Conservation (phyloP, 2,797 vertebrate genomes). For the Propithecus deckenii region DNA sequence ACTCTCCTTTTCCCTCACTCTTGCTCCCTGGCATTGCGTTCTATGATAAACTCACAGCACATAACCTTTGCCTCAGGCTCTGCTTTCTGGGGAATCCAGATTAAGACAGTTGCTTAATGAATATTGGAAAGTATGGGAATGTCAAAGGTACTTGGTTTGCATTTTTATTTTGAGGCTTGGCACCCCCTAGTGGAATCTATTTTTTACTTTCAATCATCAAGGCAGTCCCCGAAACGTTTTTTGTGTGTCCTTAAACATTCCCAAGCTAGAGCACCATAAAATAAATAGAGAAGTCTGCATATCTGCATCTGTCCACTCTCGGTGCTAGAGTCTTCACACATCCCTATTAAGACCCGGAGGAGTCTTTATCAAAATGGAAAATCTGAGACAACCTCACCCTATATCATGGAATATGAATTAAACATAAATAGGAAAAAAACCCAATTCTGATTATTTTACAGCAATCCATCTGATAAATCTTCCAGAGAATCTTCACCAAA, state of each 20-base stretch:
- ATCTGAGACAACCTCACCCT: not conserved
- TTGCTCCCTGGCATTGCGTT: not conserved
- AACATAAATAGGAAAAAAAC: not conserved
- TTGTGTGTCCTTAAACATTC: not conserved
- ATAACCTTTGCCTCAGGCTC: not conserved
- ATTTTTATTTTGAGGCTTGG: constrained; percentile 54
- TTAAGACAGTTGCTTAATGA: not conserved
- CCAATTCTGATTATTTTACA: not conserved
- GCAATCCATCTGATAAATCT: not conserved
- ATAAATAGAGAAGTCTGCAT: not conserved
- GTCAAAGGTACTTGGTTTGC: not conserved
- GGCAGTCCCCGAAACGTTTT: not conserved
- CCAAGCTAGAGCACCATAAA: not conserved
- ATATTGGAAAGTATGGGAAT: constrained; percentile 1
- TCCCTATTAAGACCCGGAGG: not conserved
- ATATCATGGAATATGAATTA: not conserved
- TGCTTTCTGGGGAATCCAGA: not conserved
- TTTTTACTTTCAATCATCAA: not conserved
- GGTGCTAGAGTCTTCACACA: not conserved
- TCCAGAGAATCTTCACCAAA: constrained; percentile 10
- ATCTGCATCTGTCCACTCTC: not conserved
- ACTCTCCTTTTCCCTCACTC: not conserved
- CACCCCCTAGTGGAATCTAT: constrained; percentile 46
- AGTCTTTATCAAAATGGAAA: not conserved
- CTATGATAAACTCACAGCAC: not conserved